Conservation (phyloP, 2,113 vertebrate genomes). For the Microtus montanus region DNA sequence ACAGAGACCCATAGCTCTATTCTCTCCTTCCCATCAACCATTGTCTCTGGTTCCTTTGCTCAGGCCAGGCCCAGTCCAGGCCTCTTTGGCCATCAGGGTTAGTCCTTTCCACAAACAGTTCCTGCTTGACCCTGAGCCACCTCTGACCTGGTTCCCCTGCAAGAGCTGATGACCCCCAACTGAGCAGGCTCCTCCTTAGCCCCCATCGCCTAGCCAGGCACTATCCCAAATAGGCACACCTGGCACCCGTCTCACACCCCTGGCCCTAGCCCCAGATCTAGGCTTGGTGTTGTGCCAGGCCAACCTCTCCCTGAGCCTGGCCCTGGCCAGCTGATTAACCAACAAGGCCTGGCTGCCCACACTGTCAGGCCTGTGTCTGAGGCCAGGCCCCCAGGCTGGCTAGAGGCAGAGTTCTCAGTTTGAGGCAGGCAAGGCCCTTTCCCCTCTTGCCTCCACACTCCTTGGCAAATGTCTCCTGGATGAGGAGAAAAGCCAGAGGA, state of each 20-base stretch:
- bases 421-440: slow-evolving; percentile 2
- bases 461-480: slow-evolving; percentile 2
- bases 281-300: not conserved
- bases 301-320: not conserved
- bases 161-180: not conserved
- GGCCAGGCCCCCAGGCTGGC: not conserved
- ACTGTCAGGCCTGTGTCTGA: not conserved
- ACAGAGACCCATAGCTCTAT: not conserved
- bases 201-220: accelerated
- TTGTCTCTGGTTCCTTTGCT: not conserved
- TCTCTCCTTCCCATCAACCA: accelerated
- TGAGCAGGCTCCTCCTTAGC: not conserved
- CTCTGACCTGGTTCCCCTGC: not conserved
- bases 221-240: not conserved
- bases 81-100: not conserved
- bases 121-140: not conserved
- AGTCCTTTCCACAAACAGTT: not conserved
- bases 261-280: not conserved
- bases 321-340: not conserved
- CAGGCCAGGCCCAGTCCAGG: not conserved
- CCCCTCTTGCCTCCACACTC: not conserved
- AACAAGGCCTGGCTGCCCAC: not conserved
- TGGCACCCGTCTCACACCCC: not conserved
- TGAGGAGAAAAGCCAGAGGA: not conserved
- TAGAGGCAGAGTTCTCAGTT: not conserved